Evolutionary conservation across 2,888 invertebrate genomes (phyloP).

Genomic region (Zelleria hepariella): DNA sequence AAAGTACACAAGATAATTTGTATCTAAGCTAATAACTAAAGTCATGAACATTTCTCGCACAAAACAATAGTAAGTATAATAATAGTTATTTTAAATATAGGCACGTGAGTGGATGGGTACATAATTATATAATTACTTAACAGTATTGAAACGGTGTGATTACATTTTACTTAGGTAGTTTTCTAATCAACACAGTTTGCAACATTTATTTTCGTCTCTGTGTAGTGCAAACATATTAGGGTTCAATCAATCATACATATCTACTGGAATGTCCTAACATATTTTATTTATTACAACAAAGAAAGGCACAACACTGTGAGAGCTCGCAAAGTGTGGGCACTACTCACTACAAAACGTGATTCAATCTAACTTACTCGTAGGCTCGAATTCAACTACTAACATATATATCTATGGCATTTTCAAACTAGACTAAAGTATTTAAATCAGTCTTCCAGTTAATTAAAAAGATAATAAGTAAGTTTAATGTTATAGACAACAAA

Average conservation of each 20-base stretch:
- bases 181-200: background rate
- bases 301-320: constrained; percentile 66
- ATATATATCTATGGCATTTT: constrained; percentile 67
- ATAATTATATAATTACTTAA: constrained; percentile 38
- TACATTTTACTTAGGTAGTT: background rate
- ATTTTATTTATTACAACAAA: constrained; percentile 37
- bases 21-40: constrained; percentile 56
- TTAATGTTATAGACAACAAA: background rate
- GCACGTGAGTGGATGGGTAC: constrained; percentile 53
- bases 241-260: constrained; percentile 15
- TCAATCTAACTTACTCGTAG: constrained; percentile 38
- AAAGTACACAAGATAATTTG: constrained; percentile 46
- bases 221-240: background rate
- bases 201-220: background rate
- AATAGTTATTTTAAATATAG: constrained; percentile 47
- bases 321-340: constrained; percentile 44
- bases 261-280: constrained; percentile 60
- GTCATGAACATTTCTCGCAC: constrained; percentile 38
- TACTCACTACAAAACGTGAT: constrained; percentile 46
- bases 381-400: constrained; percentile 44
- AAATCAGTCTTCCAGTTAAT: constrained; percentile 69
- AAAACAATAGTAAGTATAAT: constrained; percentile 46
- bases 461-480: constrained; percentile 21
- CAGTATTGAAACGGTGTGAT: background rate
- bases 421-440: constrained; percentile 71